Conservation (phyloP, 2,113 vertebrate genomes). For the Sigmodon hispidus region DNA sequence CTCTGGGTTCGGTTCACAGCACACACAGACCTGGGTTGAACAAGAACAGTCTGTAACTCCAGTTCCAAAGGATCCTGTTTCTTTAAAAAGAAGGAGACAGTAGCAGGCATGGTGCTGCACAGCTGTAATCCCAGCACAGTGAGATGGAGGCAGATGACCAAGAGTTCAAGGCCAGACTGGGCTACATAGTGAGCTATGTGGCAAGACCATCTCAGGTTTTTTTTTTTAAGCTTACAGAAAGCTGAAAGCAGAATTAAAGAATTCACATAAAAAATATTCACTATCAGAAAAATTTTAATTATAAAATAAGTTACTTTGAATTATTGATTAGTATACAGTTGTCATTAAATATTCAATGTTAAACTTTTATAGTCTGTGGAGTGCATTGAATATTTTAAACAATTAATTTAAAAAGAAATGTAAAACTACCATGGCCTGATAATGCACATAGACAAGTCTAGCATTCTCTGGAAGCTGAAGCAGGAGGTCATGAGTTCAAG, state of each 20-base stretch:
- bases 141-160: not conserved
- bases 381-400: not conserved
- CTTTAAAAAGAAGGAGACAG: not conserved
- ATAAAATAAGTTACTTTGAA: not conserved
- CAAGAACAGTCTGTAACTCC: not conserved
- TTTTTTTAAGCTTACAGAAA: not conserved
- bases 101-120: not conserved
- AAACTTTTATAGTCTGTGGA: not conserved
- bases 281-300: not conserved
- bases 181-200: not conserved
- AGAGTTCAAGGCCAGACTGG: not conserved
- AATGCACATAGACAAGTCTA: too few species aligned
- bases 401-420: not conserved
- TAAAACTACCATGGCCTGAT: not conserved
- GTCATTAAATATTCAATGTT: not conserved
- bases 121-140: not conserved
- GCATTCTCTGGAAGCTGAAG: not conserved
- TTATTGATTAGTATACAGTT: not conserved
- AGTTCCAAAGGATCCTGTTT: not conserved
- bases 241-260: slow-evolving; percentile 16
- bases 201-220: not conserved
- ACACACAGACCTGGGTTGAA: not conserved
- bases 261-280: not conserved
- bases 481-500: not conserved
- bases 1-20: not conserved